A percentile compares a stretch with the other conserved stretches of the same genome.
These are phyloP conservation scores for Perithous albicinctus DNA, from an alignment of 2,888 invertebrate species.

Conservation along the genomic window DNA sequence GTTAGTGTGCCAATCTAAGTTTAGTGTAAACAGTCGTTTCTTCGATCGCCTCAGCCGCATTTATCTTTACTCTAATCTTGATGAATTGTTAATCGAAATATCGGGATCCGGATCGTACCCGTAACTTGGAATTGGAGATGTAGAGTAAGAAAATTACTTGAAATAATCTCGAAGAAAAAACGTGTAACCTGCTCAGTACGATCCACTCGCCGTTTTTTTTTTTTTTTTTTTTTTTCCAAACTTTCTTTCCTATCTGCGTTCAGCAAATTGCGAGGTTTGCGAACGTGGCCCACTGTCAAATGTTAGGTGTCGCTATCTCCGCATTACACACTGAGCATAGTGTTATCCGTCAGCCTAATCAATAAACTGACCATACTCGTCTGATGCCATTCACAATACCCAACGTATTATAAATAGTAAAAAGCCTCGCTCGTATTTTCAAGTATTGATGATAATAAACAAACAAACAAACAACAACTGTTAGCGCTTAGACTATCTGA, in stretches of 20 bases:
- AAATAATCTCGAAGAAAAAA: neutral
- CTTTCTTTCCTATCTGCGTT: conserved; percentile 22
- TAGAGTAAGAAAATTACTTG: neutral
- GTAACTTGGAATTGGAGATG: neutral
- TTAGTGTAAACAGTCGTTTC: conserved; percentile 25
- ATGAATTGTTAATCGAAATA: conserved; percentile 20
- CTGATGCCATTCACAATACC: conserved; percentile 62
- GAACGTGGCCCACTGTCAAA: conserved; percentile 19
- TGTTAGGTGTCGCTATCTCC: conserved; percentile 29
- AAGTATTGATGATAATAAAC: conserved; percentile 76
- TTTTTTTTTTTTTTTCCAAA: too few species aligned
- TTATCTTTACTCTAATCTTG: conserved; percentile 3
- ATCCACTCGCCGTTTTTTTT: conserved; percentile 5
- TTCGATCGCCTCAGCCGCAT: conserved; percentile 17
- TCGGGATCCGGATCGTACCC: conserved; percentile 1
- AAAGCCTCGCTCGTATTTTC: conserved; percentile 82
- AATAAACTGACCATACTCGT: conserved; percentile 52
- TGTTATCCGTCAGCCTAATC: conserved; percentile 39
- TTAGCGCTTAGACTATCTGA: conserved; percentile 75
- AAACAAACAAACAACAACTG: conserved; percentile 65
- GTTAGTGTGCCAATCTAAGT: conserved; percentile 52
- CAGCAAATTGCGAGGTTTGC: conserved; percentile 36
- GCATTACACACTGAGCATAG: conserved; percentile 30
- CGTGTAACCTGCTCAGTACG: neutral
- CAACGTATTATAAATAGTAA: conserved; percentile 57